Percentiles rank a stretch among this genome's conserved stretches.
Conservation (phyloP, 2,113 vertebrate genomes). For the Macrotus californicus region DNA sequence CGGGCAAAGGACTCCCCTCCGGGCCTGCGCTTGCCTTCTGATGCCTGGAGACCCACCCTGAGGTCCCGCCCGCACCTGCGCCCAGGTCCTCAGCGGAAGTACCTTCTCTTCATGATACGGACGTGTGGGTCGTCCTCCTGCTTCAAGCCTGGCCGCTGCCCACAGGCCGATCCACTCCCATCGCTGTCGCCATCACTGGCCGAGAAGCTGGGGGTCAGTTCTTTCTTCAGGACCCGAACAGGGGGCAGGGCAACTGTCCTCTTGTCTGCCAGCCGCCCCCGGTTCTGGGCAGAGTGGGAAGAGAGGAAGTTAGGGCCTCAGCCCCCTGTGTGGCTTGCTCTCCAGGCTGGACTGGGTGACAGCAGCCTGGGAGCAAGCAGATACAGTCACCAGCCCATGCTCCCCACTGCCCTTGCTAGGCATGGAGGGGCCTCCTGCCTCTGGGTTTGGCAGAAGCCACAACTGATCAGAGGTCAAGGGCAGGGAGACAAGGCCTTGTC, state of each 20-base stretch:
- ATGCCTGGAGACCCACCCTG: background rate
- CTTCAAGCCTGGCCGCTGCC: slow-evolving; percentile 89
- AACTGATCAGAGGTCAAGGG: background rate
- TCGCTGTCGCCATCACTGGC: slow-evolving; percentile 93
- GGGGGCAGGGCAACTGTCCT: slow-evolving; percentile 91
- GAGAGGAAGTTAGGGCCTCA: background rate
- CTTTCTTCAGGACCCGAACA: slow-evolving; percentile 90
- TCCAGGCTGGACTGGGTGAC: background rate
- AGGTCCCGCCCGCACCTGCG: background rate
- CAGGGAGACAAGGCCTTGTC: background rate
- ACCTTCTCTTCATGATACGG: slow-evolving; percentile 99
- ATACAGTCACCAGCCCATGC: too few species aligned
- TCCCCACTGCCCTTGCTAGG: background rate
- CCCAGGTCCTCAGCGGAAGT: background rate
- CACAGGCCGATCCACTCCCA: slow-evolving; percentile 87
- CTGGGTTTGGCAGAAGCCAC: background rate
- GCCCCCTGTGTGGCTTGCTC: too few species aligned
- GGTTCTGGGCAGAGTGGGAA: slow-evolving; percentile 83
- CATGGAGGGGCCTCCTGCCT: background rate
- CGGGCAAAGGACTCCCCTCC: background rate
- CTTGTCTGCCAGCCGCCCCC: slow-evolving; percentile 97
- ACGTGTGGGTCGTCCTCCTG: slow-evolving; percentile 91
- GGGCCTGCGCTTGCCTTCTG: background rate
- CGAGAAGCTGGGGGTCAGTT: slow-evolving; percentile 85
- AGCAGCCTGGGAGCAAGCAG: background rate